Conservation (phyloP, 2,888 invertebrate species). For the Hemithea aestivaria region DNA sequence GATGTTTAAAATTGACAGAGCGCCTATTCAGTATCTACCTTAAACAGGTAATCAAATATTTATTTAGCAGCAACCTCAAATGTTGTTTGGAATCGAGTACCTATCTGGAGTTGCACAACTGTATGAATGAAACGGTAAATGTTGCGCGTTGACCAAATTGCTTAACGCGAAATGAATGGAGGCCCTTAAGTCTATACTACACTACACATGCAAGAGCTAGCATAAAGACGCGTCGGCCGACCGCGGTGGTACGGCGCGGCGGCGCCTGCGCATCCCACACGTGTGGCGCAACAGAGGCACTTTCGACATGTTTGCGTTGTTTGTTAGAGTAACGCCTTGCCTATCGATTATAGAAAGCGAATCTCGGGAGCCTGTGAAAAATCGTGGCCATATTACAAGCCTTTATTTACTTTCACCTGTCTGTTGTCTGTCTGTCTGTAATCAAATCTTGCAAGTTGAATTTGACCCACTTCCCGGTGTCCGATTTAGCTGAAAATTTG, state of each 20-base stretch:
- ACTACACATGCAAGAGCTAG: constrained; percentile 46
- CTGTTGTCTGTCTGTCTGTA: too few relatives aligned
- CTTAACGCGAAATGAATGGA: constrained; percentile 75
- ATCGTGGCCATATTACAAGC: constrained; percentile 30
- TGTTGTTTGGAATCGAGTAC: constrained; percentile 42
- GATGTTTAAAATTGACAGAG: constrained; percentile 15
- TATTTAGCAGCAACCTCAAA: constrained; percentile 33
- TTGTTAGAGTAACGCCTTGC: constrained; percentile 59
- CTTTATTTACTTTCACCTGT: too few relatives aligned
- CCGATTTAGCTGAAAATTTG: too few relatives aligned
- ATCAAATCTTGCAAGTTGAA: too few relatives aligned
- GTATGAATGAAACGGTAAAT: constrained; percentile 71
- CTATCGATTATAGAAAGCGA: constrained; percentile 65
- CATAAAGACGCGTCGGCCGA: constrained; percentile 36
- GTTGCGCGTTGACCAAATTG: constrained; percentile 70
- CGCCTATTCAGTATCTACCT: neutral
- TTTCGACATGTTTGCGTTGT: constrained; percentile 71
- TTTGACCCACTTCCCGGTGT: too few relatives aligned
- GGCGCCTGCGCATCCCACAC: constrained; percentile 75
- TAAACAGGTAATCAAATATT: constrained; percentile 18
- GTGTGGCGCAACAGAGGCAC: constrained; percentile 73
- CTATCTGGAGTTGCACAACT: constrained; percentile 52
- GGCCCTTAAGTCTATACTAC: constrained; percentile 47
- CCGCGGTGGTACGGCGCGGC: constrained; percentile 40
- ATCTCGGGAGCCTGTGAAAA: constrained; percentile 43